Evolutionary conservation across 1,140 invertebrate species (phyloP), one percentile per base, ranked within the genome.

Genomic region (Zaprionus capensis): DNA sequence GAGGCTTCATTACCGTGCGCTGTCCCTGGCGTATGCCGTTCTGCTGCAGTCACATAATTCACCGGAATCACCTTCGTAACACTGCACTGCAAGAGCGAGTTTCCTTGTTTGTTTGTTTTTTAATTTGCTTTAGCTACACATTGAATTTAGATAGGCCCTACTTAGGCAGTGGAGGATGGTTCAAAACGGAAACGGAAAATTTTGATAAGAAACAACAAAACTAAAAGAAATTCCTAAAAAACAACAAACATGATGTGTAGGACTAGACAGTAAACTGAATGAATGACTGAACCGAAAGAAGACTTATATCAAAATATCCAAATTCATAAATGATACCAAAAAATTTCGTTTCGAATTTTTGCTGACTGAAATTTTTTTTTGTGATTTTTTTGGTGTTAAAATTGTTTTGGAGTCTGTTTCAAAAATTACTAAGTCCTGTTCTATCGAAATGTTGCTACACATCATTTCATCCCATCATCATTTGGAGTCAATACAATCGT

Each of bases 201-300:
- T 90, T 87, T 76, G 69, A 75, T 78, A 66, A 76, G 55, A 75
- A 88, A 80, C 76, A 87, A 80, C 49, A 73, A 81, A 87, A 62
- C 71, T 71, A 88, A 88, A 86, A 53, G n/a, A 51, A 85, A 83
- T 76, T 76, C 57, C 56, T 90, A 82, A 88, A 85, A 90, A 88
- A 79, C 56, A 84, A 90, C 71, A 74, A 84, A 88, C 84, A 88
- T 90, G 41, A 71, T 70, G 57, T 88, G 78, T 79, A 64, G 49
- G 85, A 81, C 65, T 79, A 65, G 73, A 83, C 51, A 77, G 66
- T 65, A 57, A 83, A 69, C 66, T 76, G 74, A 73, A 71, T 81
- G 73, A 61, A 41, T 63, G 28, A 34, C 46, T 56, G 28, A 36
- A 57, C n/a, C 2, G 17, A 4, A 28, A 34, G 9, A 20, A 41